Evolutionary conservation across 1,140 invertebrate species (phyloP).

Genomic region (Argopecten irradians): DNA sequence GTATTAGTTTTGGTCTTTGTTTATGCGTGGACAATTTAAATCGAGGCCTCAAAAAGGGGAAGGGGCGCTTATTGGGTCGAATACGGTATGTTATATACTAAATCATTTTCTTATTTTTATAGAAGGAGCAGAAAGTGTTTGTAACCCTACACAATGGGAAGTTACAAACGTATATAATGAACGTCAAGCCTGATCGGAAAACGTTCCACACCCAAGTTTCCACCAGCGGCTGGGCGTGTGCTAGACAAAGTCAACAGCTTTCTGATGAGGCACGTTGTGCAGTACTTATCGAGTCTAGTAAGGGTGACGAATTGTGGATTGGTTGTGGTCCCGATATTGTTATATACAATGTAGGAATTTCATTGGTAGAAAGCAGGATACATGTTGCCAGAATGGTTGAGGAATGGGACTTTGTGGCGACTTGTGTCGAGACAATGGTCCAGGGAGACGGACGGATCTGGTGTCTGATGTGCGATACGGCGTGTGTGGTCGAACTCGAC

Average conservation of each 20-base stretch:
- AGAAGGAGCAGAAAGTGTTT: not conserved
- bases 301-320: conserved; percentile 54
- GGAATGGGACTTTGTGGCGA: not conserved
- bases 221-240: not conserved
- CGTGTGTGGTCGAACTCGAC: conserved; percentile 52
- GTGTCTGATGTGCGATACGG: conserved; percentile 48
- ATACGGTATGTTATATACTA: not conserved
- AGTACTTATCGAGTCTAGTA: not conserved
- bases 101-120: not conserved
- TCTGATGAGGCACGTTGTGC: not conserved
- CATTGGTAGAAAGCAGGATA: conserved; percentile 45
- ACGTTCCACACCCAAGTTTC: not conserved
- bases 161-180: not conserved
- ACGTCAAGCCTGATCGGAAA: not conserved
- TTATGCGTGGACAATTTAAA: no score
- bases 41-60: no score
- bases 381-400: conserved; percentile 35
- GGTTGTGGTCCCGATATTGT: conserved; percentile 53
- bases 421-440: conserved; percentile 25
- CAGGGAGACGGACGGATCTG: conserved; percentile 49
- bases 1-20: no score
- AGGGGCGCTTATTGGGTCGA: no score
- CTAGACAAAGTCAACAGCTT: not conserved
- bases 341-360: conserved; percentile 48
- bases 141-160: not conserved